phyloP scores from a whole-genome alignment of 30 jellyfish, hydroid and myxozoan species.

The Cassiopea andromeda region DNA sequence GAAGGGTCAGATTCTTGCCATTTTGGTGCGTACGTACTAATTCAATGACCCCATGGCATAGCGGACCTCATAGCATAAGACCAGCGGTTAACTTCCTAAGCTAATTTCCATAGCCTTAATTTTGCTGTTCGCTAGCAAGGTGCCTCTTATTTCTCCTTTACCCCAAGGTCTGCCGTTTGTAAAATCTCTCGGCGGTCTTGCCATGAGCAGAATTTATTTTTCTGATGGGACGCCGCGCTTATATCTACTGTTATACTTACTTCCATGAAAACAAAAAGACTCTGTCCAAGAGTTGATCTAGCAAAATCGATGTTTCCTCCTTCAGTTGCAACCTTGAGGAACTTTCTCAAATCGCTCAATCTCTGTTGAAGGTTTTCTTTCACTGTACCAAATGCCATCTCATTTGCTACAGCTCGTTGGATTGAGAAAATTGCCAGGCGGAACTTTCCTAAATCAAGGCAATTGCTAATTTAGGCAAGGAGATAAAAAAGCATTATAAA shows the following conservation, averaged over 20 bases:
- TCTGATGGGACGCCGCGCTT: neutral
- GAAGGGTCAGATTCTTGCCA: no score
- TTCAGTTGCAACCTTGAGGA: conserved; percentile 76
- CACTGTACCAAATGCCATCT: conserved; percentile 56
- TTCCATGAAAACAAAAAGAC: conserved; percentile 73
- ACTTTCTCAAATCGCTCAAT: conserved; percentile 58
- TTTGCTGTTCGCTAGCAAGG: no score
- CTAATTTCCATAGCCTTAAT: no score
- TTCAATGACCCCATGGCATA: no score
- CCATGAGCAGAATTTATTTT: no score
- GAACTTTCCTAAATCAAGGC: conserved; percentile 64
- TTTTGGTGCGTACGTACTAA: no score
- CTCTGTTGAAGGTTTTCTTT: conserved; percentile 66
- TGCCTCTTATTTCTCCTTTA: no score
- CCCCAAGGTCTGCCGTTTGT: no score
- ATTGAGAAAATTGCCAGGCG: conserved; percentile 79
- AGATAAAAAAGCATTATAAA: neutral
- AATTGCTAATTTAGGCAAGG: neutral
- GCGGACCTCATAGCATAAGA: no score
- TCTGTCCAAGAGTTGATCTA: conserved; percentile 74
- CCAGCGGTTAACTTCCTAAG: no score
- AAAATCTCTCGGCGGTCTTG: no score
- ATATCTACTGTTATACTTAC: conserved; percentile 7
- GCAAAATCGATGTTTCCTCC: conserved; percentile 95
- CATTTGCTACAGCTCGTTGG: conserved; percentile 86